These are phyloP conservation scores for Ispidina lecontei DNA, from an alignment of 2,797 vertebrate genomes.

Conservation along the genomic window DNA sequence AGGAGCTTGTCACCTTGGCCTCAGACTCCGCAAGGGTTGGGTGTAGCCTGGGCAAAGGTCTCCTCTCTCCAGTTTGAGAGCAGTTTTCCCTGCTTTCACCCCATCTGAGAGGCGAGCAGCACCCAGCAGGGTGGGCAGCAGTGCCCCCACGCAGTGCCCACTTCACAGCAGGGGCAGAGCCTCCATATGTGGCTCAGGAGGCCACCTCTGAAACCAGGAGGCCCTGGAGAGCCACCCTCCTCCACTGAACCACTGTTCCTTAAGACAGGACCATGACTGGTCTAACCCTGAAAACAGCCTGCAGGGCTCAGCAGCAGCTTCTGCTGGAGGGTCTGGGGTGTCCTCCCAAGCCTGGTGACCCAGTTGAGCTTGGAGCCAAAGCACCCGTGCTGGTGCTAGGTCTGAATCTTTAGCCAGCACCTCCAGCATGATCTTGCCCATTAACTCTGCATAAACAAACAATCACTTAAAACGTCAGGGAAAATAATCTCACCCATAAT, in stretches of 20 bases:
- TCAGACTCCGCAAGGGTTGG: background rate
- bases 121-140: background rate
- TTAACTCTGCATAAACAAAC: constrained; percentile 61
- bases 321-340: background rate
- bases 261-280: no score
- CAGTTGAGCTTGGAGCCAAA: background rate
- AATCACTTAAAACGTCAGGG: constrained; percentile 19
- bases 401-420: background rate
- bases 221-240: accelerated
- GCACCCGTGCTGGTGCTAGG: background rate
- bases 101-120: background rate
- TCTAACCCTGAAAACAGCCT: background rate
- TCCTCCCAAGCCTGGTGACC: background rate
- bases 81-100: background rate
- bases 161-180: background rate
- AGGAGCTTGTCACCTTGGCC: background rate
- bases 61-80: background rate
- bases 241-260: background rate
- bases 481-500: constrained; percentile 55
- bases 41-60: accelerated
- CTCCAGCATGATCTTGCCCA: constrained; percentile 20
- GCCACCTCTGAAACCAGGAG: background rate
- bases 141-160: background rate
- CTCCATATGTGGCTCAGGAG: background rate
- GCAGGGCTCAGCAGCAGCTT: background rate